Percentiles rank a stretch among this genome's conserved stretches.
phyloP scores from a whole-genome alignment of 1,140 invertebrate genomes.

The Olivierus martensii region DNA sequence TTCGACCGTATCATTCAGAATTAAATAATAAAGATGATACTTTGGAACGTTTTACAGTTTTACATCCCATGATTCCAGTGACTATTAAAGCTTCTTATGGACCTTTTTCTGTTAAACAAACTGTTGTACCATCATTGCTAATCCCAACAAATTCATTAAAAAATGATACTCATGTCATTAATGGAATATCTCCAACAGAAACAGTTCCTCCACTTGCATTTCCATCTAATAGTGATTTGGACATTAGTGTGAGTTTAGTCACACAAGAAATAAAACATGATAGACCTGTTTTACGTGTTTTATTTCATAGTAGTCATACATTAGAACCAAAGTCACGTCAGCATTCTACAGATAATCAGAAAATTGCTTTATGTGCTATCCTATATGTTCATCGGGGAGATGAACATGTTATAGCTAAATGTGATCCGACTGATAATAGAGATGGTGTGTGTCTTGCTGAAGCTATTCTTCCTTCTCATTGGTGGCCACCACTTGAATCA shows the following conservation, averaged over 20 bases:
- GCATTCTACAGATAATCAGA: conserved; percentile 26
- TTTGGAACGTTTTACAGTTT: conserved; percentile 51
- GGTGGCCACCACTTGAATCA: conserved; percentile 51
- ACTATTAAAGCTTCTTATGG: conserved; percentile 78
- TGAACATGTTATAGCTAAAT: conserved; percentile 54
- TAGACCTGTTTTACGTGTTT: conserved; percentile 66
- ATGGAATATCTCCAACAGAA: conserved; percentile 21
- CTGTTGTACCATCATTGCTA: conserved; percentile 73
- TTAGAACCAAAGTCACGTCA: conserved; percentile 35
- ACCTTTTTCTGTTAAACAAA: conserved; percentile 83
- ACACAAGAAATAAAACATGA: conserved; percentile 64
- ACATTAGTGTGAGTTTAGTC: conserved; percentile 82
- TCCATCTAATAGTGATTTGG: conserved; percentile 43
- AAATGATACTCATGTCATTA: conserved; percentile 21
- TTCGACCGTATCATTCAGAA: conserved; percentile 49
- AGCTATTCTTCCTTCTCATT: conserved; percentile 59
- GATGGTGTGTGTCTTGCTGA: conserved; percentile 76
- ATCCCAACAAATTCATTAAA: background rate
- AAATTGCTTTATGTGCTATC: conserved; percentile 36
- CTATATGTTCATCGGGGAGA: conserved; percentile 44
- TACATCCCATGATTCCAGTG: conserved; percentile 69
- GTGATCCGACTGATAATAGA: conserved; percentile 63
- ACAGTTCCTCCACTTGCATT: conserved; percentile 26
- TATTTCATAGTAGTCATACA: conserved; percentile 50
- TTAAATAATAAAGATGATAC: conserved; percentile 20